Base-by-base conservation (phyloP, 1,140 invertebrate species). In the Drosophila asahinai region DNA sequence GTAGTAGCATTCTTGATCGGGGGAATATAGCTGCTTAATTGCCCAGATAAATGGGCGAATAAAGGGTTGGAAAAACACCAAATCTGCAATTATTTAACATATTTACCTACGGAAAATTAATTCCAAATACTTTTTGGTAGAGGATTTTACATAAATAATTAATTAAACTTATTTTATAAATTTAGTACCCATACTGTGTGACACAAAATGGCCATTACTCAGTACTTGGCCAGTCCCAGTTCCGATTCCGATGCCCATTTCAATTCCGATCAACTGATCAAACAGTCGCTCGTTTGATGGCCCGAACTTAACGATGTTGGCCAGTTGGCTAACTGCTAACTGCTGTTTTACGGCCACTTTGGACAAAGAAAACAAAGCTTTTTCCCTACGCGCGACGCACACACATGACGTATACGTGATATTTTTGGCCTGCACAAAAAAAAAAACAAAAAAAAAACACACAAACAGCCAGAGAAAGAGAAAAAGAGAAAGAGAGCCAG, bases 331-430 rank as follows among this genome's bases (percentile, higher is more conserved):
- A 48, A 52, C 64, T 57, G 36, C 27, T 48, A 65, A 58, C 73
- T 59, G 62, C 70, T 45, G 42, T 75, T 75, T 45, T 57, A 76
- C 54, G 51, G 62, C 72, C 54, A 76, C 54, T 66, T 70, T 45
- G 61, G 22, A 49, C 17, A 36, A 33, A 40, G 62, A 49, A 54
- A 68, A 71, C 67, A 71, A 67, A 72, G 57, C 48, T 54, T 73
- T 70, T 40, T 68, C 67, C 66, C 66, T 59, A 51, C n/a, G 54
- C n/a, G 54, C 52, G 47, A 72, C 70, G 54, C 38, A 72, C 70
- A 73, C 67, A 52, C 70, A 73, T 73, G 71, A 73, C 71, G 71
- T 73, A 73, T 73, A 73, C 71, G 71, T 45, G 55, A 73, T 73
- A 73, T 73, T 73, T 73, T 73, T 73, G 71, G 67, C 67, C 45